A percentile compares a stretch with the other conserved stretches of the same genome.
Evolutionary conservation across 2,113 vertebrate species (phyloP).

Genomic region (Calidris pugnax): DNA sequence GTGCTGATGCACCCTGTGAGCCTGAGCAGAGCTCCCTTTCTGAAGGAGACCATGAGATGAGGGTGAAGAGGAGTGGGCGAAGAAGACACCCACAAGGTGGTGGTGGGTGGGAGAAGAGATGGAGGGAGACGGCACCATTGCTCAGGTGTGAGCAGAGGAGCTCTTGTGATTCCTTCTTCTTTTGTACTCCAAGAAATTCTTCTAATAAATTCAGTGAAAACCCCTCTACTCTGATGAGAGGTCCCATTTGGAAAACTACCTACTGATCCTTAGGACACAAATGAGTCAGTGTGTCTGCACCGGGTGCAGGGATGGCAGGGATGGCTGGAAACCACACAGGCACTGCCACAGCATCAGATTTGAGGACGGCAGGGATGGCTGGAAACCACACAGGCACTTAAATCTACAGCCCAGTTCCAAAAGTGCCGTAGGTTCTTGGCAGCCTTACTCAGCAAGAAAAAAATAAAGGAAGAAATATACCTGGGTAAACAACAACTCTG

Average conservation of each 20-base stretch:
- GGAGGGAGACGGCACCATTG: background rate
- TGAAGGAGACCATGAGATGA: background rate
- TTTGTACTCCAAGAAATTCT: background rate
- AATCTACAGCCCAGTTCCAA: background rate
- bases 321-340: fast-evolving
- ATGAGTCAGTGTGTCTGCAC: background rate
- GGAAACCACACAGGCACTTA: fast-evolving
- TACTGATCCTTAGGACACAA: background rate
- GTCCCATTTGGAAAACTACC: background rate
- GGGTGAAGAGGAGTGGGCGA: background rate
- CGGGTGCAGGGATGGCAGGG: too few species aligned
- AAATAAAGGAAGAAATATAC: background rate
- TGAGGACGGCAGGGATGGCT: background rate
- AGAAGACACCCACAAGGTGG: background rate
- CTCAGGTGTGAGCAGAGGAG: background rate
- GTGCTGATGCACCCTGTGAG: fast-evolving
- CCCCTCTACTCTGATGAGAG: background rate
- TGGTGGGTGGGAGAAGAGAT: background rate
- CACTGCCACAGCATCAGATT: background rate
- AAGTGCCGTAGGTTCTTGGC: background rate
- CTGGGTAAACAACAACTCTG: background rate
- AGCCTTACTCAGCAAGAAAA: background rate
- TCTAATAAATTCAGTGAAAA: background rate
- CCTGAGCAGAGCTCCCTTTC: background rate
- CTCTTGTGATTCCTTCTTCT: background rate